Percentiles rank a stretch among this genome's conserved stretches.
Conservation (phyloP, 2,113 vertebrate species). For the human (Homo sapiens) region GRCh38 chrX:27516001-27516500, state of each 20-base stretch:
- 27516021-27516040: constrained; percentile 76
- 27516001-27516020: constrained; percentile 75
- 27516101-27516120: constrained; percentile 86
- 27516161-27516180: constrained; percentile 71
- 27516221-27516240: constrained; percentile 63
- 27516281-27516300: constrained; percentile 58
- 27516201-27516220: constrained; percentile 55
- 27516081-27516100: constrained; percentile 87
- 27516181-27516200: constrained; percentile 58
- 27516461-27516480: neutral
- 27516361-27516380: constrained; percentile 74
- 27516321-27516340: constrained; percentile 68
- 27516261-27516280: constrained; percentile 68
- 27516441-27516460: neutral
- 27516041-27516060: constrained; percentile 82
- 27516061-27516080: constrained; percentile 86
- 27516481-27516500: fast-evolving
- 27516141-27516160: constrained; percentile 89
- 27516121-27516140: constrained; percentile 86
- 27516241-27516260: constrained; percentile 61
- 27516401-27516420: constrained; percentile 69
- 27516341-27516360: constrained; percentile 55
- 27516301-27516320: constrained; percentile 51
- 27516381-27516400: constrained; percentile 60
- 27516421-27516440: constrained; percentile 50